Conservation (phyloP, 1,140 invertebrate genomes). For the Hestina assimilis region DNA sequence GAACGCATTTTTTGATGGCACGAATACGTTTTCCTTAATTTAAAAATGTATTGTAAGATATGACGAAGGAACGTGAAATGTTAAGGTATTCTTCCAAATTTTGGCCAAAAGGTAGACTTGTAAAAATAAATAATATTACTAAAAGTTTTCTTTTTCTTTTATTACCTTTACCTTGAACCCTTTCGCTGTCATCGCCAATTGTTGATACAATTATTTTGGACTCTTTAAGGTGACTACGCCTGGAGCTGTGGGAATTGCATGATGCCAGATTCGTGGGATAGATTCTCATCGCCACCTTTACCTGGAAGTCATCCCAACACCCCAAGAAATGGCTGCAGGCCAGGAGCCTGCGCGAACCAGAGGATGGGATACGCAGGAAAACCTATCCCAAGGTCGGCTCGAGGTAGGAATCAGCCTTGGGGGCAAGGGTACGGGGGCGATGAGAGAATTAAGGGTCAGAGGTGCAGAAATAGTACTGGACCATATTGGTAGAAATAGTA, state of each 20-base stretch:
- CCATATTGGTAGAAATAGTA: slow-evolving; percentile 57
- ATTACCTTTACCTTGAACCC: not conserved
- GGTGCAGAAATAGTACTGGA: slow-evolving; percentile 52
- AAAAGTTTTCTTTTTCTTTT: slow-evolving; percentile 1
- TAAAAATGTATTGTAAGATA: not conserved
- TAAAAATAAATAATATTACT: slow-evolving; percentile 67
- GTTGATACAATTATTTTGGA: slow-evolving; percentile 13
- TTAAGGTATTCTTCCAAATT: slow-evolving; percentile 68
- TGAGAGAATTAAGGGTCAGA: slow-evolving; percentile 54
- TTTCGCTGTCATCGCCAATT: not conserved
- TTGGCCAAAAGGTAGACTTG: slow-evolving; percentile 68
- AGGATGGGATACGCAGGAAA: slow-evolving; percentile 42
- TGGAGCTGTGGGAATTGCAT: slow-evolving; percentile 59
- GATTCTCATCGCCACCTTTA: slow-evolving; percentile 40
- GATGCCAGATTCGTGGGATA: slow-evolving; percentile 53
- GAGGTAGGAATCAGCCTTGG: slow-evolving; percentile 59
- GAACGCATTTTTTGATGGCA: too few species aligned
- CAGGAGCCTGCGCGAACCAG: slow-evolving; percentile 51
- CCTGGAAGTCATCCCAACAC: slow-evolving; percentile 45
- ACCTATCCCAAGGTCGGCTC: slow-evolving; percentile 31
- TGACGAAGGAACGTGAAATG: slow-evolving; percentile 30
- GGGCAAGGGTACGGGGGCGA: slow-evolving; percentile 45
- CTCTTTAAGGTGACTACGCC: slow-evolving; percentile 50
- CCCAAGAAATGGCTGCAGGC: slow-evolving; percentile 57
- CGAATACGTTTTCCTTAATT: too few species aligned